Conservation (phyloP, 2,888 invertebrate genomes). For the Ectobius pallidus region DNA sequence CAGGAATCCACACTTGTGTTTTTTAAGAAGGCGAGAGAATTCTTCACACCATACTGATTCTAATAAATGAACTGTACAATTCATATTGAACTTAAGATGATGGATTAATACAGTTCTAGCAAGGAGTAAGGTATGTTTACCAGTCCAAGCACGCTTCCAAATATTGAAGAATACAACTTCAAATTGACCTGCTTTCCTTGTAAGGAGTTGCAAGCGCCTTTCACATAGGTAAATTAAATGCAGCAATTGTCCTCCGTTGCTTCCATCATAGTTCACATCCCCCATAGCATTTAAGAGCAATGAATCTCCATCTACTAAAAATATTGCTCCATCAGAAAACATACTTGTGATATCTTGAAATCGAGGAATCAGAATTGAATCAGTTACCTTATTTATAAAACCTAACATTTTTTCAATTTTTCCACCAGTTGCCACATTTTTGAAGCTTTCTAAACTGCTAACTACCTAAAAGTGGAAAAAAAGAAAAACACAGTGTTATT, state of each 20-base stretch:
- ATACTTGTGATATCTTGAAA: constrained; percentile 19
- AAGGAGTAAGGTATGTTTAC: constrained; percentile 2
- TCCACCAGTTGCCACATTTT: no score
- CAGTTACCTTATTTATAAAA: background rate
- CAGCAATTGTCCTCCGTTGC: constrained; percentile 17
- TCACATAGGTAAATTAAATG: constrained; percentile 29
- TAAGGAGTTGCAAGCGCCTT: constrained; percentile 1
- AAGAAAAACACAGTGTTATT: no score
- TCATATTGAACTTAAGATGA: constrained; percentile 20
- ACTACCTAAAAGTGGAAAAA: no score
- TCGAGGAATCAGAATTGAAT: background rate
- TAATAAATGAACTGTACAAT: constrained; percentile 13
- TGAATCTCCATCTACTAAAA: constrained; percentile 23
- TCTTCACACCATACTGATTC: constrained; percentile 4
- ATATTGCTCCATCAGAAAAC: constrained; percentile 25
- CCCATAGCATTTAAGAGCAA: constrained; percentile 16
- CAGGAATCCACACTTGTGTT: background rate
- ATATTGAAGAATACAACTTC: constrained; percentile 13
- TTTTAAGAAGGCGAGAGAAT: background rate
- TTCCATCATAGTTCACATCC: background rate
- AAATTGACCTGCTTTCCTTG: constrained; percentile 10
- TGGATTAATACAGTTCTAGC: constrained; percentile 6
- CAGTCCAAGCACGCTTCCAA: constrained; percentile 1
- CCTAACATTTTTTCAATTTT: background rate
- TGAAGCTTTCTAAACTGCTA: no score